These are phyloP conservation scores for Drosophila guanche DNA, from an alignment of 1,140 invertebrate species.

Conservation along the genomic window DNA sequence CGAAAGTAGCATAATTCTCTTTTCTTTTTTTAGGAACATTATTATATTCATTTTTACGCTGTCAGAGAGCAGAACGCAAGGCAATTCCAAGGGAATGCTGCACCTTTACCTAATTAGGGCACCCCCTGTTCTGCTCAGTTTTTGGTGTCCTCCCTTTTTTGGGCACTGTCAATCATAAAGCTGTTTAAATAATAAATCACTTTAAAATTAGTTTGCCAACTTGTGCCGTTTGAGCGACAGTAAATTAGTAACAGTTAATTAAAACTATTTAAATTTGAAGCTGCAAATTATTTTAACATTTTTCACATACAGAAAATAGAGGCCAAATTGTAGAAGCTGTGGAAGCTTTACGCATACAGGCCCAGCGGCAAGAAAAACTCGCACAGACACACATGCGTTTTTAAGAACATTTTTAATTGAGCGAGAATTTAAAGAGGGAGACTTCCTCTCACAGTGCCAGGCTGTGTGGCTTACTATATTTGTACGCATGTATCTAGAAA, in stretches of 20 bases:
- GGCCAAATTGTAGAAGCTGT: slow-evolving; percentile 20
- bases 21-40: slow-evolving; percentile 14
- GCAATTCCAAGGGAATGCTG: slow-evolving; percentile 1
- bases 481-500: slow-evolving; percentile 23
- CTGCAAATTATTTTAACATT: slow-evolving; percentile 80
- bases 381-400: slow-evolving; percentile 41
- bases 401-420: slow-evolving; percentile 70
- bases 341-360: slow-evolving; percentile 43
- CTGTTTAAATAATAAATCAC: slow-evolving; percentile 82
- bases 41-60: slow-evolving; percentile 27
- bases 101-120: slow-evolving; percentile 66
- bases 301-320: slow-evolving; percentile 30
- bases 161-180: slow-evolving; percentile 69
- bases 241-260: slow-evolving; percentile 82
- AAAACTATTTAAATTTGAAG: slow-evolving; percentile 83
- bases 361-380: slow-evolving; percentile 17
- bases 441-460: slow-evolving; percentile 6
- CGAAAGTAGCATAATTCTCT: neutral
- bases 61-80: slow-evolving; percentile 30
- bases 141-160: slow-evolving; percentile 28
- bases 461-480: slow-evolving; percentile 34
- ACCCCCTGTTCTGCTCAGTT: slow-evolving; percentile 35
- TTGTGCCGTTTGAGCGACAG: slow-evolving; percentile 70
- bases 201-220: slow-evolving; percentile 82
- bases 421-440: slow-evolving; percentile 67